phyloP scores from a whole-genome alignment of 2,888 invertebrate species.

The Chrysina gloriosa region DNA sequence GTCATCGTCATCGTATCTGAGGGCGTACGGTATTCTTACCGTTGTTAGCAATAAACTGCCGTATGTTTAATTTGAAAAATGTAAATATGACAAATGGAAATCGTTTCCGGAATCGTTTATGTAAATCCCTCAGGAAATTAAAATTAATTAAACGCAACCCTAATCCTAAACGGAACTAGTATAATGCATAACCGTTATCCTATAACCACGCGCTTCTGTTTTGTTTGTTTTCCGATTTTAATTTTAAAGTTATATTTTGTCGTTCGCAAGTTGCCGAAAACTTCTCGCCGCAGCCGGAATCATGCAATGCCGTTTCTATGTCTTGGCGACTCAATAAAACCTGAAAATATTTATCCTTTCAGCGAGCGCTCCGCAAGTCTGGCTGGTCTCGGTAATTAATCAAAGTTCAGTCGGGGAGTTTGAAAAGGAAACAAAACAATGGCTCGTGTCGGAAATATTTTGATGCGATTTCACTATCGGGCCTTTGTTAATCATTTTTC shows the following conservation, averaged over 20 bases:
- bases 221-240: constrained; percentile 14
- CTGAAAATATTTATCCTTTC: constrained; percentile 46
- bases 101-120: too few relatives aligned
- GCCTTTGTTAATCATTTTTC: constrained; percentile 47
- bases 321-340: constrained; percentile 36
- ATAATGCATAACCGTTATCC: too few relatives aligned
- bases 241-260: constrained; percentile 24
- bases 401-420: constrained; percentile 48
- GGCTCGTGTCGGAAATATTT: constrained; percentile 49
- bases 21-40: too few relatives aligned
- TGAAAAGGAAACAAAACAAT: constrained; percentile 49
- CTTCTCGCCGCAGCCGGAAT: constrained; percentile 21
- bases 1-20: too few relatives aligned
- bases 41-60: too few relatives aligned
- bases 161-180: too few relatives aligned
- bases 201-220: neutral
- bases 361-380: constrained; percentile 40
- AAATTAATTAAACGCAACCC: too few relatives aligned
- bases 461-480: constrained; percentile 48
- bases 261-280: constrained; percentile 19
- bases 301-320: constrained; percentile 27
- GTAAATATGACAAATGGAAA: too few relatives aligned
- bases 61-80: too few relatives aligned
- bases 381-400: constrained; percentile 49
- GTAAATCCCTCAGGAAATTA: too few relatives aligned